Evolutionary conservation across 2,113 vertebrate genomes (phyloP), one percentile per base, ranked within the genome.

Genomic region (Hoplias malabaricus): DNA sequence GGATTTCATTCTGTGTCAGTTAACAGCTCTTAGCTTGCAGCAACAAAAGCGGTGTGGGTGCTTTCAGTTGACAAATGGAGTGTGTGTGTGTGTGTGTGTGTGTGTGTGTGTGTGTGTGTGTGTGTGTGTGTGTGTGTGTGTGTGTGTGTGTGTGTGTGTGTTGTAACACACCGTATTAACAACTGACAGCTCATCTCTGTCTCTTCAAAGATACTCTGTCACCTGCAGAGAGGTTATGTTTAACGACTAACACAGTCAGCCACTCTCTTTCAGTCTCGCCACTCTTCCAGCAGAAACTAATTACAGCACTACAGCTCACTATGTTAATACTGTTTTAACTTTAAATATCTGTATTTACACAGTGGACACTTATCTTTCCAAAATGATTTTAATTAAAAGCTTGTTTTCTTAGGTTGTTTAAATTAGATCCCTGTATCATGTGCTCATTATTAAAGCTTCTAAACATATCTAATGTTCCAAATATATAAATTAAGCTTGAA

Each of bases 11-110:
- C 50, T 83, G 72, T 73, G 75, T 74, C 74, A 75, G 36, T 79
- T 90, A 89, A 92, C 85, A 75, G 62, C 82, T 85, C 72, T 90
- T 79, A 83, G 82, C 78, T 83, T 59, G 57, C 62, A 76, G 70
- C 38, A 38, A 8, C 59, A 38, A 40, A 36, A 69, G 40, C n/a
- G 12, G 29, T 57, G 10, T 59, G 65, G 78, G 69, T 79, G 56
- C 59, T 42, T 71, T 29, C 21, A 48, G 34, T 46, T 61, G 34
- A 38, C 14, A 27, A 29, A 33, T 36, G 29, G 11, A 31, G 16
- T 50, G 25, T 29, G 2, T 27, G 19, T 53, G 9, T 36, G 69
- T 61, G 34, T 73, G 68, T 75, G 57, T 85, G 76, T 80, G 59
- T 73, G 46, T 82, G 57, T 59, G 6, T 74, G 46, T 31, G 16